Conservation (phyloP, 2,113 vertebrate genomes). For the Phalacrocorax brasilianus region DNA sequence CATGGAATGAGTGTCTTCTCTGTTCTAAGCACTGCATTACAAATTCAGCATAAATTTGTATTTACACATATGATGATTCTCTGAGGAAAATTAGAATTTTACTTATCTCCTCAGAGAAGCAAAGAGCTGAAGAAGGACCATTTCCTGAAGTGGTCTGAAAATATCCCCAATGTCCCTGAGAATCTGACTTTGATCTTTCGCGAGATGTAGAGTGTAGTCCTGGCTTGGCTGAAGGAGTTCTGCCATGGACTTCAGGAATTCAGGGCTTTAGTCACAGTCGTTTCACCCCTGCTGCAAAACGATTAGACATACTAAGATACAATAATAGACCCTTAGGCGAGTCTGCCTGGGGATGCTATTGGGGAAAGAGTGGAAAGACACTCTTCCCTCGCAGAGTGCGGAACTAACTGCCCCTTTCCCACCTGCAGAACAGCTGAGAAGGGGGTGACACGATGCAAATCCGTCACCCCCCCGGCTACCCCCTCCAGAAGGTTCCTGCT, state of each 20-base stretch:
- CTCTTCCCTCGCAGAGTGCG: fast-evolving
- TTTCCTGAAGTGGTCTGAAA: neutral
- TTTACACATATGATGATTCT: fast-evolving
- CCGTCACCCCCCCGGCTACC: fast-evolving
- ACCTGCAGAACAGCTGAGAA: neutral
- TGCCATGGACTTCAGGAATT: neutral
- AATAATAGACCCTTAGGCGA: fast-evolving
- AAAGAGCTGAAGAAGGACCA: neutral
- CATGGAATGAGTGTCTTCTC: neutral
- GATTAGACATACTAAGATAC: fast-evolving
- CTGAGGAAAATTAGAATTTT: neutral
- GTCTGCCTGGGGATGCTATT: fast-evolving
- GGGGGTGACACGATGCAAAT: fast-evolving
- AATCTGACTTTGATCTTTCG: neutral
- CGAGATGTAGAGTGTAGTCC: neutral
- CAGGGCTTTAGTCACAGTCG: neutral
- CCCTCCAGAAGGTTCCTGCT: too few species aligned
- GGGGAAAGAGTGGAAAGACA: neutral
- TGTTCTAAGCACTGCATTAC: neutral
- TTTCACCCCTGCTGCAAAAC: neutral
- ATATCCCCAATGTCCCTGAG: neutral
- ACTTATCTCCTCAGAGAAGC: neutral
- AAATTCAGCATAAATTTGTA: neutral
- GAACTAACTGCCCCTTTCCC: neutral
- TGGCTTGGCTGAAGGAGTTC: neutral